Conservation (phyloP, 2,888 invertebrate genomes). For the Adelphocoris suturalis region DNA sequence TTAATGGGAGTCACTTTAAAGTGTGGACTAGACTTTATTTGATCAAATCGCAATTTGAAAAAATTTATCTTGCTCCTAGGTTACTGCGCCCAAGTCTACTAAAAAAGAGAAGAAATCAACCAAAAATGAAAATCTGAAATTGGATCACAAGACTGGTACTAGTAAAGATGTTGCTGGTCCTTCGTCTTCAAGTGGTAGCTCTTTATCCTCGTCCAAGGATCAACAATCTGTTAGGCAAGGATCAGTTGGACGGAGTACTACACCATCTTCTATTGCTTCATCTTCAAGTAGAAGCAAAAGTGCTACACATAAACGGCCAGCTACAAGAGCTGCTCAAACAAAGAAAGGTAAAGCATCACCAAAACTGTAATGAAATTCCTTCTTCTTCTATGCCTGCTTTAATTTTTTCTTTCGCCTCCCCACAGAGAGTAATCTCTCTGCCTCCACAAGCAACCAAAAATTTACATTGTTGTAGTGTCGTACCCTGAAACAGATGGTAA, state of each 20-base stretch:
- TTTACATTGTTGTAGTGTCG: no score
- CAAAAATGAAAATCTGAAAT: conserved; percentile 30
- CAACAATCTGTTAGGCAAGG: conserved; percentile 46
- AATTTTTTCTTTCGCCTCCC: no score
- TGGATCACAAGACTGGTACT: neutral
- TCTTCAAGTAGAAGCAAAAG: conserved; percentile 83
- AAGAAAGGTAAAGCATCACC: conserved; percentile 67
- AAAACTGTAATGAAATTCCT: no score
- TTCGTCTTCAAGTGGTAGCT: conserved; percentile 41
- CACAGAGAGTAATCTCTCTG: no score
- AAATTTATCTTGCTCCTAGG: neutral
- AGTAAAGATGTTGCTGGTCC: neutral
- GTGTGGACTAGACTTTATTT: no score
- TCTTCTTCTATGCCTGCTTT: no score
- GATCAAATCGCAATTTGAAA: no score
- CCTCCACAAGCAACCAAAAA: no score
- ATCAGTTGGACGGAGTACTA: conserved; percentile 78
- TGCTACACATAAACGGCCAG: conserved; percentile 64
- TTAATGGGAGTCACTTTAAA: no score
- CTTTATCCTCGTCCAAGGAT: conserved; percentile 39
- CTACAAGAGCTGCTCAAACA: conserved; percentile 65
- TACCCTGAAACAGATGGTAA: no score
- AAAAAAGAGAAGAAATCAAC: conserved; percentile 48
- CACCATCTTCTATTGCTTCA: conserved; percentile 84
- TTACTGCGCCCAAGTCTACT: conserved; percentile 22